These are phyloP conservation scores for Parauchenoglanis ngamensis DNA, from an alignment of 2,797 vertebrate genomes.

Conservation along the genomic window DNA sequence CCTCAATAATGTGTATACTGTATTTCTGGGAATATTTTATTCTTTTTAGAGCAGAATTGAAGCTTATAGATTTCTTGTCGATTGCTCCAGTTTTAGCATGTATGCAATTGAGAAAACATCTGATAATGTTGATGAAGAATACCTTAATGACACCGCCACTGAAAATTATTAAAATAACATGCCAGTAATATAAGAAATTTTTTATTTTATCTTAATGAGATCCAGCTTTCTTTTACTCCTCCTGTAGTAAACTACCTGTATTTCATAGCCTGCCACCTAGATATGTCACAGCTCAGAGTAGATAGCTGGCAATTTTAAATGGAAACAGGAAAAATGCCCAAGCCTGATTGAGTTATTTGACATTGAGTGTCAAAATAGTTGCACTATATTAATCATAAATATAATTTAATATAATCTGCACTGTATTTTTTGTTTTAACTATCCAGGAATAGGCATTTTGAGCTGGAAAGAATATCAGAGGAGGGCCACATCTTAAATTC, in stretches of 20 bases:
- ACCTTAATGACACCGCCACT: not conserved
- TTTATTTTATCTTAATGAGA: not conserved
- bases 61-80: not conserved
- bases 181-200: not conserved
- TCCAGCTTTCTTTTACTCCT: not conserved
- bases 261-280: not conserved
- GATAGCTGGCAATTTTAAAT: too few relatives aligned
- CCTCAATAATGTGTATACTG: not conserved
- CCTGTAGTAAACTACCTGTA: not conserved
- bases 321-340: too few relatives aligned
- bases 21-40: not conserved
- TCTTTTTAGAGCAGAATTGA: not conserved
- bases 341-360: too few relatives aligned
- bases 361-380: too few relatives aligned
- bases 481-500: not conserved
- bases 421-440: too few relatives aligned
- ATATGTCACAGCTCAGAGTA: too few relatives aligned
- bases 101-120: not conserved
- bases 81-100: too few relatives aligned
- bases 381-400: too few relatives aligned
- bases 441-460: too few relatives aligned
- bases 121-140: not conserved
- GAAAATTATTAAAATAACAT: not conserved
- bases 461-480: too few relatives aligned
- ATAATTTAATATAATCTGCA: too few relatives aligned